Evolutionary conservation across 2,797 vertebrate species (phyloP), one percentile per base, ranked within the genome.

Genomic region (Cirrhinus mrigala): DNA sequence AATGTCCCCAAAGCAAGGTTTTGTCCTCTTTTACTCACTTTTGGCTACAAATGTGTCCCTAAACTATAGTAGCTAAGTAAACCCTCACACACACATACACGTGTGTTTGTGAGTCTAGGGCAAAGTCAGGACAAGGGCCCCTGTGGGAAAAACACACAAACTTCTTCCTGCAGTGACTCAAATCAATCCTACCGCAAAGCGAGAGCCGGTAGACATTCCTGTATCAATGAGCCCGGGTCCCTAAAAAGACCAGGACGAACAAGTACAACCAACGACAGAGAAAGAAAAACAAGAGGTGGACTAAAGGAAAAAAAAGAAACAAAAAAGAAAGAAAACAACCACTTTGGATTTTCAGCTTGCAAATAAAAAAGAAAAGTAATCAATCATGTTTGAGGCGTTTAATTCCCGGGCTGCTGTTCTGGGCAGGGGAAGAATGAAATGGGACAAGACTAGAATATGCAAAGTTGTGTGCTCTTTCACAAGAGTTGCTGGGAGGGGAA

Each of bases 91-190:
- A 48, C 60, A 86, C 62, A 60, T 18, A 81, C 68, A 69, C 58
- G 54, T 79, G 85, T 85, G 76, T 85, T 81, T 88, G 86, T 40
- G 85, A 77, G 60, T 60, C 48, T 73, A 73, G 79, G 46, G 70
- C 22, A 87, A 87, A 87, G 84, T 88, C 85, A 87, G 77, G 73
- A 87, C 86, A 50, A 73, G 85, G 83, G 58, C 92, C 29, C 85
- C 93, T 94, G 95, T 96, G 96, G 96, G 95, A 96, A 97, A 97
- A 96, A 96, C 95, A 97, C 93, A 97, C 97, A 97, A 95, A 95
- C 95, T 95, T 95, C 93, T 93, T 94, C 93, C 93, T 90, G 44
- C 87, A 91, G 89, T 92, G 92, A 93, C 94, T 95, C 96, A 96
- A 97, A 97, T 97, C 96, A 96, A 95, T 97, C 96, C 94, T 90